These are phyloP conservation scores for Macaca mulatta DNA, from an alignment of 2,113 vertebrate species.

Conservation along the genomic window DNA sequence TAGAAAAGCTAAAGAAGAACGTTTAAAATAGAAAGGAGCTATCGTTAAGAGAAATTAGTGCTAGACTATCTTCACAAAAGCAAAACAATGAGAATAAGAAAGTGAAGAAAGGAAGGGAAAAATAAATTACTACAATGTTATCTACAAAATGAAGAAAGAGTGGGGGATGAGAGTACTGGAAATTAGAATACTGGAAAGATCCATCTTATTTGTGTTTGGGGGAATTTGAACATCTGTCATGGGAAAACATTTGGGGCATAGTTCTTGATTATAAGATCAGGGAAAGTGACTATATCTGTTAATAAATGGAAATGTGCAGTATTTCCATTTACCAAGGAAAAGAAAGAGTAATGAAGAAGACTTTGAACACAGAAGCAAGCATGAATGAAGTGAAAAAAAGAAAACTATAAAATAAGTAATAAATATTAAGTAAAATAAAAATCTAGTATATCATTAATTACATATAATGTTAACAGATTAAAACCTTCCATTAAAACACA, in stretches of 20 bases:
- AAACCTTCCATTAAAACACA: neutral
- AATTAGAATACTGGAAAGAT: neutral
- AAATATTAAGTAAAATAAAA: neutral
- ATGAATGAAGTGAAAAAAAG: neutral
- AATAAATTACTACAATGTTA: neutral
- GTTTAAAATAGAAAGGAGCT: neutral
- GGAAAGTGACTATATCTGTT: neutral
- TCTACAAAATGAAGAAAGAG: neutral
- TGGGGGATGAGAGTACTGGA: neutral
- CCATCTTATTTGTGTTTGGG: neutral
- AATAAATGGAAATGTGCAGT: neutral
- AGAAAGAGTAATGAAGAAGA: neutral
- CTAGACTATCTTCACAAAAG: neutral
- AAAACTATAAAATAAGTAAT: neutral
- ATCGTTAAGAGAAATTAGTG: neutral
- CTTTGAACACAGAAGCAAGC: neutral
- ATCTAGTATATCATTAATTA: neutral
- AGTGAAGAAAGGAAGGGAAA: neutral
- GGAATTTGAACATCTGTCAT: neutral
- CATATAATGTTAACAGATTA: neutral
- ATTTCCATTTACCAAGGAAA: neutral
- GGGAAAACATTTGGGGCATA: neutral
- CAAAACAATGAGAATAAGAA: neutral
- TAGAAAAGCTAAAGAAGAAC: neutral
- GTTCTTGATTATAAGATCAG: neutral